Conservation (phyloP, 2,888 invertebrate species). For the Azorinus chamasolen region DNA sequence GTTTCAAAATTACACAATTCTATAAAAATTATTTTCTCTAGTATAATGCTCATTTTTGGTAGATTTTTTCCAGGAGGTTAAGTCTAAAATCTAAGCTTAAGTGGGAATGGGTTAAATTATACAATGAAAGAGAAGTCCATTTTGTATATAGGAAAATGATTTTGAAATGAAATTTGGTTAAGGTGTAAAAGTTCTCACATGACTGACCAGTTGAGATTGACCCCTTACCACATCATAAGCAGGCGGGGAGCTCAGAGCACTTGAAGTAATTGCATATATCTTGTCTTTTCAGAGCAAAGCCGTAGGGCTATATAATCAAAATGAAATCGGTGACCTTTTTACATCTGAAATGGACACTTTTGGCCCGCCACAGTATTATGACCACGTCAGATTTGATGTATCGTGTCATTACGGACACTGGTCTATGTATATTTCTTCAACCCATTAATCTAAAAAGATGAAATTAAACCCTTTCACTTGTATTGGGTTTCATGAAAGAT, state of each 20-base stretch:
- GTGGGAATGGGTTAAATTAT: too few species aligned
- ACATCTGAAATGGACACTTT: constrained; percentile 54
- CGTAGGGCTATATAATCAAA: constrained; percentile 57
- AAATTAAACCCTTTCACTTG: constrained; percentile 66
- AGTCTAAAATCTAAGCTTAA: too few species aligned
- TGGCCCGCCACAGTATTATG: constrained; percentile 52
- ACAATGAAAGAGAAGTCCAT: too few species aligned
- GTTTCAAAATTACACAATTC: too few species aligned
- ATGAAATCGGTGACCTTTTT: constrained; percentile 62
- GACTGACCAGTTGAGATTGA: too few species aligned
- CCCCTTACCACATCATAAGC: too few species aligned
- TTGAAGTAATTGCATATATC: constrained; percentile 44
- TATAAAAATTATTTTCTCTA: too few species aligned
- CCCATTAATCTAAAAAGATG: constrained; percentile 68
- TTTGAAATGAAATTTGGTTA: not conserved
- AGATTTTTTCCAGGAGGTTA: too few species aligned
- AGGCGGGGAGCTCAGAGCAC: not conserved
- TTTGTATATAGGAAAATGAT: too few species aligned
- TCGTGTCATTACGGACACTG: constrained; percentile 61
- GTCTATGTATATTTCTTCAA: constrained; percentile 64
- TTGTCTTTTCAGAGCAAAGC: constrained; percentile 52
- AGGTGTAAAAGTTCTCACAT: not conserved
- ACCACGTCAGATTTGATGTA: constrained; percentile 60
- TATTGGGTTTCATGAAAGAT: constrained; percentile 38
- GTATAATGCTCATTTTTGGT: too few species aligned